Conservation (phyloP, 2,888 invertebrate species). For the Acanthococcus lagerstroemiae region DNA sequence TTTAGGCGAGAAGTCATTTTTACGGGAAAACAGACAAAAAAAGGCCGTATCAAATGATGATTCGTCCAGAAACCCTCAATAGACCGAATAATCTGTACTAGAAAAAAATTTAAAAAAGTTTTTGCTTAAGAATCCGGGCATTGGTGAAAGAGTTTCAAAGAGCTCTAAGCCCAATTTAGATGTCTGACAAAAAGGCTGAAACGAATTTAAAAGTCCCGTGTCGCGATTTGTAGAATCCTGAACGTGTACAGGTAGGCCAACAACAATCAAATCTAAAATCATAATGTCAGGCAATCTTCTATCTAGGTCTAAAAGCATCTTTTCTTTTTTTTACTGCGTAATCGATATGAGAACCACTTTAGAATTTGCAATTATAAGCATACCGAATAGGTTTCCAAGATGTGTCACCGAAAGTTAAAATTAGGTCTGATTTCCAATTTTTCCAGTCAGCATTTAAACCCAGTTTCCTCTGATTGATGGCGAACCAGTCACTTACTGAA, state of each 20-base stretch:
- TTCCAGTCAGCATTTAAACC: not conserved
- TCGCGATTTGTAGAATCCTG: not conserved
- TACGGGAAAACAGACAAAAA: too few species aligned
- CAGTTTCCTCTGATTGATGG: not conserved
- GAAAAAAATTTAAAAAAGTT: too few species aligned
- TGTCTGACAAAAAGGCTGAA: too few species aligned
- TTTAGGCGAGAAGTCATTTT: too few species aligned
- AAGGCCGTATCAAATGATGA: too few species aligned
- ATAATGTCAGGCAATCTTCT: not conserved
- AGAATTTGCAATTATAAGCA: not conserved
- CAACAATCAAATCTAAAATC: not conserved
- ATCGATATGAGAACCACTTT: not conserved
- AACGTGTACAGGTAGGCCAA: not conserved
- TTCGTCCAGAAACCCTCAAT: too few species aligned
- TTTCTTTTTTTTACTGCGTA: conserved; percentile 3
- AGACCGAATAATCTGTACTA: too few species aligned
- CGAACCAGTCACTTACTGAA: not conserved
- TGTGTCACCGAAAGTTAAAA: not conserved
- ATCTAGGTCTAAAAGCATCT: not conserved
- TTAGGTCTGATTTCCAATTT: not conserved
- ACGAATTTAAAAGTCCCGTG: not conserved
- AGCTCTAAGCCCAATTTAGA: too few species aligned
- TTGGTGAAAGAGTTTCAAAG: too few species aligned
- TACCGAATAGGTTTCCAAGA: conserved; percentile 1
- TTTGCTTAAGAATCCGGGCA: too few species aligned